phyloP scores from a whole-genome alignment of 2,113 vertebrate species.

The Strix uralensis region DNA sequence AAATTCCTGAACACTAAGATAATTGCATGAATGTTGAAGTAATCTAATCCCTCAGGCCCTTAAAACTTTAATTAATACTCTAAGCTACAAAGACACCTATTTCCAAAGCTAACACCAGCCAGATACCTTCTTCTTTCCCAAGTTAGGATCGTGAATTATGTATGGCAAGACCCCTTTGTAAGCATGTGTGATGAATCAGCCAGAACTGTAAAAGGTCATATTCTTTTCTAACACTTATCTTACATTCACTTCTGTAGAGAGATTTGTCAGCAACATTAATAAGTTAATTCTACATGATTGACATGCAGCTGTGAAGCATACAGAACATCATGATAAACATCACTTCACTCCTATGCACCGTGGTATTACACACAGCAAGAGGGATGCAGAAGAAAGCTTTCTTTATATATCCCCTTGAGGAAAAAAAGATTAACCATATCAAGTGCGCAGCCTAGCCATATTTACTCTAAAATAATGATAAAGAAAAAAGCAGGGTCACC shows the following conservation, averaged over 20 bases:
- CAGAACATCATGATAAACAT: not conserved
- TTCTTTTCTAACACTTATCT: not conserved
- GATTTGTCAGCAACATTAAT: not conserved
- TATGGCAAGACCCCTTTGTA: not conserved
- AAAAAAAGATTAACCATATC: not conserved
- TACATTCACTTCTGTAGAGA: not conserved
- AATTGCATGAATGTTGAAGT: not conserved
- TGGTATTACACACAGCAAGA: not conserved
- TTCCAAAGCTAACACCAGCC: not conserved
- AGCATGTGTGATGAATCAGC: not conserved
- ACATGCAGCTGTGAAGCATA: not conserved
- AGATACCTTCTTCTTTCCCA: not conserved
- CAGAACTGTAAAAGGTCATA: not conserved
- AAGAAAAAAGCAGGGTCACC: not conserved
- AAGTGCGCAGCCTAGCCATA: not conserved
- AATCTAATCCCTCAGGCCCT: not conserved
- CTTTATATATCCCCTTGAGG: not conserved
- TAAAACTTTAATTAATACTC: not conserved
- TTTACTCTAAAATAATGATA: not conserved
- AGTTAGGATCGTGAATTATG: not conserved
- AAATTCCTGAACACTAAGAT: slow-evolving; percentile 10
- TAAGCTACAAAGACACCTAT: not conserved
- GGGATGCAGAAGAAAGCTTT: not conserved
- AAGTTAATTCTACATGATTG: not conserved
- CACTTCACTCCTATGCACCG: not conserved